Conservation (phyloP, 2,797 vertebrate species). For the Neoniphon sammara region DNA sequence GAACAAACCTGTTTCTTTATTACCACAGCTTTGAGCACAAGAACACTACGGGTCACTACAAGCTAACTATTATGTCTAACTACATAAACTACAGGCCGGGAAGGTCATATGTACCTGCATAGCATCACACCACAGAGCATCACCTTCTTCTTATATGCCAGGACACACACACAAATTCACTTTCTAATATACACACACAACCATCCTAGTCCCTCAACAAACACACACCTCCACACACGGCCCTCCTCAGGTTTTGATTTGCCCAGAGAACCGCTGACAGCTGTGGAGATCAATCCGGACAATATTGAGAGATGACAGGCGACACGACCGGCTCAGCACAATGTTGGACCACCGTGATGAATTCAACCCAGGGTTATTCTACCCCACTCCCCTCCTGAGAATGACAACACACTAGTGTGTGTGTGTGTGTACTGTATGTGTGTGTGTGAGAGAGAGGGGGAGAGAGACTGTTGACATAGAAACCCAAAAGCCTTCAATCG, state of each 20-base stretch:
- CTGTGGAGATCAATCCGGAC: constrained; percentile 53
- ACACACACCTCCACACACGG: constrained; percentile 2
- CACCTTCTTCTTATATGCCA: too few relatives aligned
- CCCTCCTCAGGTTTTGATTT: constrained; percentile 27
- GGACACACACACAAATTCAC: too few relatives aligned
- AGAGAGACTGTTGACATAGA: constrained; percentile 14
- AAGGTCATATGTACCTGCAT: neutral
- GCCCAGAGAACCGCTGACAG: constrained; percentile 33
- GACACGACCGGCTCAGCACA: constrained; percentile 63
- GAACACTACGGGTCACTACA: too few relatives aligned
- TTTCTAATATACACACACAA: too few relatives aligned
- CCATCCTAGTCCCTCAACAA: neutral
- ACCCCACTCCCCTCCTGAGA: neutral
- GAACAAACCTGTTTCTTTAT: too few relatives aligned
- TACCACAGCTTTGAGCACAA: too few relatives aligned
- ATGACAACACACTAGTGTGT: constrained; percentile 19
- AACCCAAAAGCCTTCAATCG: constrained; percentile 37
- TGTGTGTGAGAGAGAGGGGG: neutral
- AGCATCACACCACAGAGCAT: neutral
- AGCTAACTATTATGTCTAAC: too few relatives aligned
- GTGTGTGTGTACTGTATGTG: neutral
- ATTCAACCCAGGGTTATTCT: constrained; percentile 54
- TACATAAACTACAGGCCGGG: neutral
- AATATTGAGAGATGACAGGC: constrained; percentile 53
- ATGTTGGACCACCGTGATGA: constrained; percentile 60